Conservation (phyloP, 2,888 invertebrate genomes). For the Agriotes lineatus region DNA sequence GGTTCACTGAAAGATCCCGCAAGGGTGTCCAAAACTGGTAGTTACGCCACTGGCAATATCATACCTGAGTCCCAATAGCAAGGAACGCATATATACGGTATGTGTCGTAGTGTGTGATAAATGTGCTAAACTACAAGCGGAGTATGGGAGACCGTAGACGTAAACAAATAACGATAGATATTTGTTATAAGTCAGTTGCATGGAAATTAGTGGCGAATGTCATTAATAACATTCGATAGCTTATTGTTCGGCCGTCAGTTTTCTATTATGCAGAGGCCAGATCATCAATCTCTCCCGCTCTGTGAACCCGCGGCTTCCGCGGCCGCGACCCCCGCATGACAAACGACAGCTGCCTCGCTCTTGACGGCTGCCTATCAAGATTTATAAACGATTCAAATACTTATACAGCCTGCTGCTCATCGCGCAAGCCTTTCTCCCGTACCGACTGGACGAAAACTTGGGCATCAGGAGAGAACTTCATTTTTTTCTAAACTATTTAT, state of each 20-base stretch:
- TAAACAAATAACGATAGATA: conserved; percentile 60
- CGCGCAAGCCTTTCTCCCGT: conserved; percentile 25
- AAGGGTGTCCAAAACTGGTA: no score
- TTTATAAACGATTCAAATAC: conserved; percentile 76
- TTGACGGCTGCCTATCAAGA: conserved; percentile 75
- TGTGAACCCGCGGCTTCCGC: conserved; percentile 64
- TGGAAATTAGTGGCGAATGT: conserved; percentile 62
- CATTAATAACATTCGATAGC: conserved; percentile 66
- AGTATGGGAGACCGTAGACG: conserved; percentile 53
- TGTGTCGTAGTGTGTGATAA: conserved; percentile 30
- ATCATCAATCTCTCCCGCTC: conserved; percentile 63
- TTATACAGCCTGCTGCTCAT: conserved; percentile 41
- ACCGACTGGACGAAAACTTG: no score
- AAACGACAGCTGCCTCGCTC: conserved; percentile 76
- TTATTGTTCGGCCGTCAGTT: conserved; percentile 66
- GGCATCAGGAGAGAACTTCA: no score
- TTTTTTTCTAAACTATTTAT: no score
- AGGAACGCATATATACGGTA: no score
- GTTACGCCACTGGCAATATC: no score
- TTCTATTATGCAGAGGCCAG: conserved; percentile 63
- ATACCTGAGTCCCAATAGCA: no score
- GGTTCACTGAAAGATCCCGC: no score
- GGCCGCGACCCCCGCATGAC: conserved; percentile 73
- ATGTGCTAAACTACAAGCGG: conserved; percentile 34
- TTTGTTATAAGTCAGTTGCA: conserved; percentile 60